A percentile compares a stretch with the other conserved stretches of the same genome.
Evolutionary conservation across 2,888 invertebrate species (phyloP).

Genomic region (Perizoma affinitatum): DNA sequence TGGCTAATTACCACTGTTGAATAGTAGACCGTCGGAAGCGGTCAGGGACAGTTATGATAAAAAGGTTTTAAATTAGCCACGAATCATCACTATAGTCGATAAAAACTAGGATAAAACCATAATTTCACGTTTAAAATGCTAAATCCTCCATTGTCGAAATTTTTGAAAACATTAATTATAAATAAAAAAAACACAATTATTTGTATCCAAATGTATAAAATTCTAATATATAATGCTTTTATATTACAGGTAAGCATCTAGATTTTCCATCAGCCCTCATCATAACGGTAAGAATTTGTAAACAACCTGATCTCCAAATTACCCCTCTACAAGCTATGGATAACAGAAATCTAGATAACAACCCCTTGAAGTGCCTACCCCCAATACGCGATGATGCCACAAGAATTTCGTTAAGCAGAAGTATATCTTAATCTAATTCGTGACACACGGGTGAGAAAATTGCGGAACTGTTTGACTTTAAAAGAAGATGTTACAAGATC

Average conservation of each 20-base stretch:
- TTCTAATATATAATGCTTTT: conserved; percentile 7
- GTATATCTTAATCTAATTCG: conserved; percentile 63
- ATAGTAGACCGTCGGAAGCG: no score
- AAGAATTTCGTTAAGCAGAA: conserved; percentile 52
- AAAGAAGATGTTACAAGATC: no score
- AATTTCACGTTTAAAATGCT: no score
- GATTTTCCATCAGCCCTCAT: conserved; percentile 2
- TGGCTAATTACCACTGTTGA: no score
- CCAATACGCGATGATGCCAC: conserved; percentile 52
- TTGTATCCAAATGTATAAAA: neutral
- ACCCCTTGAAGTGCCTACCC: conserved; percentile 18
- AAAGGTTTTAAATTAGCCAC: no score
- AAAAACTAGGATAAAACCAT: no score
- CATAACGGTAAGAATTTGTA: conserved; percentile 22
- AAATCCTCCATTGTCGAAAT: no score
- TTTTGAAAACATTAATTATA: no score
- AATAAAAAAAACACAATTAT: no score
- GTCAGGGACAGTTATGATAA: no score
- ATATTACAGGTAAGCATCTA: conserved; percentile 33
- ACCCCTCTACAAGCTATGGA: conserved; percentile 4
- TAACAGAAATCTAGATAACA: conserved; percentile 25
- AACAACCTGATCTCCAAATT: conserved; percentile 9
- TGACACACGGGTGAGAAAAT: conserved; percentile 46
- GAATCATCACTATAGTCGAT: no score
- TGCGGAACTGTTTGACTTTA: neutral